Percentiles rank a stretch among this genome's conserved stretches.
Conservation (phyloP, 1,140 invertebrate species). For the Drosophila nannoptera region DNA sequence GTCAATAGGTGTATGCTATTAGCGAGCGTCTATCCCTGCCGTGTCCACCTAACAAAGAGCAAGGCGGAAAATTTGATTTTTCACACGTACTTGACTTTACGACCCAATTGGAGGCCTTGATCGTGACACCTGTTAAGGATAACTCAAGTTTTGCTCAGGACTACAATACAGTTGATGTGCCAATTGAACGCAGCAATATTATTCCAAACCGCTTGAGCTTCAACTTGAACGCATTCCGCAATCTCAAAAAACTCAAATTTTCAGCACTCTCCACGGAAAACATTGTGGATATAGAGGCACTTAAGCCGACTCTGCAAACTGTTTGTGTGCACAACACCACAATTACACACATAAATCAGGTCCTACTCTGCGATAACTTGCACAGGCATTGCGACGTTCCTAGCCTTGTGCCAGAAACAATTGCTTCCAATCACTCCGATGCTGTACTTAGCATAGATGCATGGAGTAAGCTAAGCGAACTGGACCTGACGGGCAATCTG, state of each 20-base stretch:
- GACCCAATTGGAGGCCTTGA: slow-evolving; percentile 84
- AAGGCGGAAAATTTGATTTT: slow-evolving; percentile 86
- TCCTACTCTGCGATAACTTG: slow-evolving; percentile 88
- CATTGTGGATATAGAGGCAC: slow-evolving; percentile 82
- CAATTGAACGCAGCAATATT: slow-evolving; percentile 88
- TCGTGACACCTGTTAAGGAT: slow-evolving; percentile 81
- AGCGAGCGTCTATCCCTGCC: slow-evolving; percentile 92
- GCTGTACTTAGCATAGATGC: slow-evolving; percentile 45
- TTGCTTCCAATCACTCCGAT: slow-evolving; percentile 21
- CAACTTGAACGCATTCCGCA: slow-evolving; percentile 90
- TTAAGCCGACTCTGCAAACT: slow-evolving; percentile 84
- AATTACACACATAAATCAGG: slow-evolving; percentile 83
- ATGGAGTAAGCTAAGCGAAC: slow-evolving; percentile 85
- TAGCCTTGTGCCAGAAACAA: slow-evolving; percentile 46
- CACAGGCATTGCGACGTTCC: slow-evolving; percentile 80
- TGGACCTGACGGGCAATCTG: slow-evolving; percentile 90
- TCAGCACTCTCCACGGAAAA: slow-evolving; percentile 83
- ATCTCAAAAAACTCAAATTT: slow-evolving; percentile 83
- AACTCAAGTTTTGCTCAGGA: slow-evolving; percentile 61
- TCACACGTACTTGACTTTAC: slow-evolving; percentile 94
- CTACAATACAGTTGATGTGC: slow-evolving; percentile 75
- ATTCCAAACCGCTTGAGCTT: slow-evolving; percentile 88
- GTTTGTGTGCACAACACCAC: slow-evolving; percentile 83
- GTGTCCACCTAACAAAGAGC: slow-evolving; percentile 82
- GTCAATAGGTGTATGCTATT: slow-evolving; percentile 90